Percentiles rank a stretch among this genome's conserved stretches.
Evolutionary conservation across 2,888 invertebrate species (phyloP).

Genomic region (Brachypalpus laphriformis): DNA sequence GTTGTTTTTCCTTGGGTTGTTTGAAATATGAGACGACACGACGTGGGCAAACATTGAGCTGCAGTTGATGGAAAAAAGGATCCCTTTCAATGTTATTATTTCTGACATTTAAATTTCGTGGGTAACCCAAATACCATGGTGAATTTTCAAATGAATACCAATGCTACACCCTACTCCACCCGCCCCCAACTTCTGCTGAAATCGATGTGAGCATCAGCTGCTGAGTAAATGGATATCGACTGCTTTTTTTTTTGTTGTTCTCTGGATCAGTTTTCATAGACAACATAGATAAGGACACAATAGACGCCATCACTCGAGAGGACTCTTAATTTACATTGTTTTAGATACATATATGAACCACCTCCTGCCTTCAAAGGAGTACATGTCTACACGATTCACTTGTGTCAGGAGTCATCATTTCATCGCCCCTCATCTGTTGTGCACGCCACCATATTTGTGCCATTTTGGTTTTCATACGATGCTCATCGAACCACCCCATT

Average conservation of each 20-base stretch:
- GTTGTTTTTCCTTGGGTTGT: slow-evolving; percentile 1
- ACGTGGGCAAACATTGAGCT: slow-evolving; percentile 45
- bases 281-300: slow-evolving; percentile 23
- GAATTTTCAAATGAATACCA: slow-evolving; percentile 40
- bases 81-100: slow-evolving; percentile 35
- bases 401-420: slow-evolving; percentile 52
- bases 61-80: background rate
- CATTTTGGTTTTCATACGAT: slow-evolving; percentile 56
- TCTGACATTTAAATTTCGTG: slow-evolving; percentile 63
- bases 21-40: slow-evolving; percentile 55
- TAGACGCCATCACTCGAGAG: slow-evolving; percentile 25
- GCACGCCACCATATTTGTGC: slow-evolving; percentile 60
- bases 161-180: slow-evolving; percentile 2
- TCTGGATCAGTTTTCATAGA: slow-evolving; percentile 51
- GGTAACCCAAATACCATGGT: slow-evolving; percentile 47
- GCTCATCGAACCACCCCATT: slow-evolving; percentile 13
- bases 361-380: background rate
- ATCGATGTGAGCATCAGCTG: slow-evolving; percentile 61
- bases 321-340: slow-evolving; percentile 72
- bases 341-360: slow-evolving; percentile 47
- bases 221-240: slow-evolving; percentile 35
- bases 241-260: slow-evolving; percentile 37
- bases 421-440: background rate
- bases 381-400: slow-evolving; percentile 55
- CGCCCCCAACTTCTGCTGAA: background rate